Evolutionary conservation across 2,888 invertebrate species (phyloP).

Genomic region (Prenolepis imparis): DNA sequence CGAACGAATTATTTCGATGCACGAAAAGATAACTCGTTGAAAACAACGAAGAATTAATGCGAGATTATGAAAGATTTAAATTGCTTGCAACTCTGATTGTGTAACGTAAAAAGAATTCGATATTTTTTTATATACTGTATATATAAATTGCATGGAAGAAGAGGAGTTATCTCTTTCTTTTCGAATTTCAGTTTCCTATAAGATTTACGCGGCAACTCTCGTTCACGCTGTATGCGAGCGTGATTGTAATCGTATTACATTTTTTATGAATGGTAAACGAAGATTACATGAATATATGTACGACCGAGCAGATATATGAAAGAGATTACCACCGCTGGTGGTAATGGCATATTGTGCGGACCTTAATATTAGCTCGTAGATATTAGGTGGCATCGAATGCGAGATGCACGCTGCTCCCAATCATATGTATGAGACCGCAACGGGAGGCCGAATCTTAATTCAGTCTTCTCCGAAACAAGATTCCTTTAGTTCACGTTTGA

Average conservation of each 20-base stretch:
- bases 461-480: slow-evolving; percentile 62
- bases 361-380: slow-evolving; percentile 42
- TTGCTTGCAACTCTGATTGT: neutral
- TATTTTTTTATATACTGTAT: neutral
- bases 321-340: slow-evolving; percentile 51
- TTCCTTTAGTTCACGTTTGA: slow-evolving; percentile 6
- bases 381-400: slow-evolving; percentile 60
- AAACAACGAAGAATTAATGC: neutral
- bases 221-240: slow-evolving; percentile 2
- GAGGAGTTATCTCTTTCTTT: neutral
- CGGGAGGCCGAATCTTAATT: slow-evolving; percentile 69
- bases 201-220: slow-evolving; percentile 31
- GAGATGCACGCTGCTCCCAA: slow-evolving; percentile 20
- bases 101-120: neutral
- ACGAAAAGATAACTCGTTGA: neutral
- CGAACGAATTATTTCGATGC: neutral
- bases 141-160: neutral
- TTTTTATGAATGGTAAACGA: slow-evolving; percentile 48
- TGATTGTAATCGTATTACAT: slow-evolving; percentile 61
- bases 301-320: slow-evolving; percentile 51
- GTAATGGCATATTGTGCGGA: slow-evolving; percentile 51
- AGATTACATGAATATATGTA: slow-evolving; percentile 18
- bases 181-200: slow-evolving; percentile 24
- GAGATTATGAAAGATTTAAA: neutral
- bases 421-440: slow-evolving; percentile 62